A percentile compares a stretch with the other conserved stretches of the same genome.
phyloP scores from a whole-genome alignment of 2,888 invertebrate species.

The Bugulina stolonifera region DNA sequence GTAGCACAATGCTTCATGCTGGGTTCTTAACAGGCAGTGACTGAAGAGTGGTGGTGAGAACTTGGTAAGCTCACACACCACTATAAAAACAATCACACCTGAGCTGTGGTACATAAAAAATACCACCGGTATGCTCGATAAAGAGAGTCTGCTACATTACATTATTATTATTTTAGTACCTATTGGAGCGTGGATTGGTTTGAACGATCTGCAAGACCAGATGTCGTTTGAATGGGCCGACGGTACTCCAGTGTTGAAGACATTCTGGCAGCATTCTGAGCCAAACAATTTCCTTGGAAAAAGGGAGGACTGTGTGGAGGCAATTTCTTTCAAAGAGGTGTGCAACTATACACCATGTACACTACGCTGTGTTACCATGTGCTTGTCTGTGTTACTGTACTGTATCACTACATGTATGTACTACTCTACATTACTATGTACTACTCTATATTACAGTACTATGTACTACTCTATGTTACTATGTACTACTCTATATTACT shows the following conservation, averaged over 20 bases:
- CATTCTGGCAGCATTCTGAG: conserved; percentile 25
- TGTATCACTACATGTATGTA: not conserved
- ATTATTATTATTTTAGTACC: not conserved
- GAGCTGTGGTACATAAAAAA: too few species aligned
- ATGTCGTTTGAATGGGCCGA: conserved; percentile 26
- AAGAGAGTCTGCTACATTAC: too few species aligned
- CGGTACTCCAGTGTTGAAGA: conserved; percentile 16
- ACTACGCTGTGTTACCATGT: too few species aligned
- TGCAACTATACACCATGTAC: too few species aligned
- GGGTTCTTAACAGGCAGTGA: too few species aligned
- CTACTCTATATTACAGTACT: not conserved
- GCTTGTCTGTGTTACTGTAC: too few species aligned
- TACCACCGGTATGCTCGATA: too few species aligned
- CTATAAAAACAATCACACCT: too few species aligned
- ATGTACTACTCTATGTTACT: not conserved
- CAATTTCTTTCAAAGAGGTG: conserved; percentile 18
- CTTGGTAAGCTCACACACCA: too few species aligned
- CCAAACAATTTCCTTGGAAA: conserved; percentile 25
- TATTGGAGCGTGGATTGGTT: conserved; percentile 18
- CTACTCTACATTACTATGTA: not conserved
- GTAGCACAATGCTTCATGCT: too few species aligned
- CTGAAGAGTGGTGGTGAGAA: too few species aligned
- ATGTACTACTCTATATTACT: not conserved
- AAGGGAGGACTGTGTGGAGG: conserved; percentile 22
- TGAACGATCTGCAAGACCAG: conserved; percentile 23